Evolutionary conservation across 2,888 invertebrate genomes (phyloP).

Genomic region (Cantharis rufa): DNA sequence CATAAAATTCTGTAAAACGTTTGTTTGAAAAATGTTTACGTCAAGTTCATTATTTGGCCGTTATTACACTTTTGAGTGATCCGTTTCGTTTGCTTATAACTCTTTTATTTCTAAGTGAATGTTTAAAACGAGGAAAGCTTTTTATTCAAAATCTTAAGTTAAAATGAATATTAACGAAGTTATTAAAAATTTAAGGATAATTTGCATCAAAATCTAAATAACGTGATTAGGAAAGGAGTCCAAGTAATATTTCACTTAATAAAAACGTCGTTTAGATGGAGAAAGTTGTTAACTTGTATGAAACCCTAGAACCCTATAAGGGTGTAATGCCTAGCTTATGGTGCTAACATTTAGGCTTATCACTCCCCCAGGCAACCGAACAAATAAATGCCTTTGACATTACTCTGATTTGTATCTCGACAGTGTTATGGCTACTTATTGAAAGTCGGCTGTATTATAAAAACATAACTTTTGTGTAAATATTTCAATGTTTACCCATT

Average conservation of each 20-base stretch:
- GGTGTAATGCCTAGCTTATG: conserved; percentile 23
- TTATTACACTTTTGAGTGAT: not conserved
- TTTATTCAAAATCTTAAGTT: not conserved
- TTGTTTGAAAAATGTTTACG: not conserved
- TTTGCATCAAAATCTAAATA: not conserved
- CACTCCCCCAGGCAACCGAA: conserved; percentile 17
- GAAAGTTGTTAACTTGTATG: conserved; percentile 21
- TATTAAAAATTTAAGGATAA: not conserved
- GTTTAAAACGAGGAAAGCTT: not conserved
- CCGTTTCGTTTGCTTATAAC: not conserved
- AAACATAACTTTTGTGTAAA: not conserved
- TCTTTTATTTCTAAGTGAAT: not conserved
- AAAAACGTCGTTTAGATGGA: conserved; percentile 22
- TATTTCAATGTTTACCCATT: not conserved
- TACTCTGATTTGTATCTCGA: conserved; percentile 8
- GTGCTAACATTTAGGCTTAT: conserved; percentile 30
- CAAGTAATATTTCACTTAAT: conserved; percentile 12
- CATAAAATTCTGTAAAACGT: not conserved
- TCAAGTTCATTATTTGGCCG: not conserved
- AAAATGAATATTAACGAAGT: not conserved
- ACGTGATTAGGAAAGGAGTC: not conserved
- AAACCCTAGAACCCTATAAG: conserved; percentile 19
- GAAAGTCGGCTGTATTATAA: not conserved
- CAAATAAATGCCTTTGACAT: conserved; percentile 11
- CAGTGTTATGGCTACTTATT: not conserved